Conservation (phyloP, 2,888 invertebrate genomes). For the Cataglyphis cursor region DNA sequence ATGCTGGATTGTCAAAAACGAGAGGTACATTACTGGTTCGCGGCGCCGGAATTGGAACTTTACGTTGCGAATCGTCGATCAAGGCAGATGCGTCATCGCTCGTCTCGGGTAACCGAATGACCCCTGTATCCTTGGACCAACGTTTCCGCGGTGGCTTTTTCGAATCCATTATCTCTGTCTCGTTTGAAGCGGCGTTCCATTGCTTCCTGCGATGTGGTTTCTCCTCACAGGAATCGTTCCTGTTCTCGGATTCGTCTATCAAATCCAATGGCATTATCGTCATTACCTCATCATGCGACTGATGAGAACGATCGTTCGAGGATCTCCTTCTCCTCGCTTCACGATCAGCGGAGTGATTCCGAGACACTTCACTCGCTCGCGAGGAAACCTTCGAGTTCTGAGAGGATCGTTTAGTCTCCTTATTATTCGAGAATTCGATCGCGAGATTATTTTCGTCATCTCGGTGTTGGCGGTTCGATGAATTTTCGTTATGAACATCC, state of each 20-base stretch:
- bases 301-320: neutral
- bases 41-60: slow-evolving; percentile 74
- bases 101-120: slow-evolving; percentile 66
- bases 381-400: slow-evolving; percentile 33
- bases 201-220: slow-evolving; percentile 59
- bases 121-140: slow-evolving; percentile 79
- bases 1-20: slow-evolving; percentile 79
- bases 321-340: neutral
- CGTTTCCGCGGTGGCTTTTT: slow-evolving; percentile 77
- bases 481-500: slow-evolving; percentile 75
- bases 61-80: neutral
- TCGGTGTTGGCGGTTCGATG: neutral
- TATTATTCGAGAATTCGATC: neutral
- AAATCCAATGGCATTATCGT: slow-evolving; percentile 70
- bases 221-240: slow-evolving; percentile 7
- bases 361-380: slow-evolving; percentile 32
- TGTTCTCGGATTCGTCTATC: slow-evolving; percentile 69
- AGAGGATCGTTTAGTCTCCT: neutral
- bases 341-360: neutral
- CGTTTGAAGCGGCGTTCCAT: slow-evolving; percentile 53
- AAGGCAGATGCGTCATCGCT: slow-evolving; percentile 38
- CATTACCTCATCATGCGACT: slow-evolving; percentile 39
- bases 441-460: neutral
- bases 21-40: slow-evolving; percentile 63
- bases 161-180: slow-evolving; percentile 22